phyloP scores from a whole-genome alignment of 2,113 vertebrate species.

The Nansenia antarctica region DNA sequence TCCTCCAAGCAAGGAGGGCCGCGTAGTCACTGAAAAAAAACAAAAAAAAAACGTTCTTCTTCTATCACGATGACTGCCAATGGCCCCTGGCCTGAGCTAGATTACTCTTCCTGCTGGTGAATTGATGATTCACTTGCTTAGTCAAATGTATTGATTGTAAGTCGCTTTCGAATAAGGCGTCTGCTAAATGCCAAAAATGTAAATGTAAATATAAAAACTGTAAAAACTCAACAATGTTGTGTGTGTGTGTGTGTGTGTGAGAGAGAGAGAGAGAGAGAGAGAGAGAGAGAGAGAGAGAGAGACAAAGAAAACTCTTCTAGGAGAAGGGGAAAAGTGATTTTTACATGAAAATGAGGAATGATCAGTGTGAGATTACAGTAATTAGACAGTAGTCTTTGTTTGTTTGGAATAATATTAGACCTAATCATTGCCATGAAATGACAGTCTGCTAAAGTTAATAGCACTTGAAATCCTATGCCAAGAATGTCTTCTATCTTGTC shows the following conservation, averaged over 20 bases:
- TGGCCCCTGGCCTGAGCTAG: too few species aligned
- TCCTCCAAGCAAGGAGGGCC: slow-evolving; percentile 49
- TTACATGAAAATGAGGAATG: not conserved
- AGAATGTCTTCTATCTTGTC: slow-evolving; percentile 26
- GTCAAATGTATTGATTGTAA: too few species aligned
- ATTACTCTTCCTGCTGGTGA: too few species aligned
- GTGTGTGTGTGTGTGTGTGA: too few species aligned
- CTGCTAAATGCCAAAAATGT: too few species aligned
- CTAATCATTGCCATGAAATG: slow-evolving; percentile 15
- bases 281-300: slow-evolving; percentile 13
- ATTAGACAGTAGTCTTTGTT: not conserved
- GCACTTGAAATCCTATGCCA: slow-evolving; percentile 27
- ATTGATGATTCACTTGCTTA: too few species aligned
- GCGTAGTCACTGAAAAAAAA: slow-evolving; percentile 14
- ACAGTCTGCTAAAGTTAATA: slow-evolving; percentile 1
- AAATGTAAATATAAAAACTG: too few species aligned
- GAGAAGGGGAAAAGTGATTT: not conserved
- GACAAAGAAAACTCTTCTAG: slow-evolving; percentile 12
- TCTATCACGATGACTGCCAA: too few species aligned
- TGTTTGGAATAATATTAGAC: slow-evolving; percentile 4
- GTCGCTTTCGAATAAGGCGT: too few species aligned
- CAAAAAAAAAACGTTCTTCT: not conserved
- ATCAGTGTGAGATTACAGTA: not conserved
- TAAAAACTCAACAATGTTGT: too few species aligned
- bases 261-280: slow-evolving; percentile 5